Evolutionary conservation across 2,113 vertebrate genomes (phyloP).

Genomic region (Bombycilla garrulus): DNA sequence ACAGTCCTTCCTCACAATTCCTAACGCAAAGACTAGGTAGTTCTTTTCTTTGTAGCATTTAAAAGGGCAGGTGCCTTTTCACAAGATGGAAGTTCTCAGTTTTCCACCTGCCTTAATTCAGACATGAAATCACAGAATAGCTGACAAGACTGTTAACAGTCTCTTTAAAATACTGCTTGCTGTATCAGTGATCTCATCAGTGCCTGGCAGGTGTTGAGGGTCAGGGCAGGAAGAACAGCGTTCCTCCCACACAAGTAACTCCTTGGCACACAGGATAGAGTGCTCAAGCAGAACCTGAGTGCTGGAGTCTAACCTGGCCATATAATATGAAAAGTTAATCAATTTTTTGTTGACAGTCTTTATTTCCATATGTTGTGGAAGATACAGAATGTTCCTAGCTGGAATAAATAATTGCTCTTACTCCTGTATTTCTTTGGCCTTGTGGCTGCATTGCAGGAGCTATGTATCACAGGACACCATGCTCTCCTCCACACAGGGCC

Average conservation of each 20-base stretch:
- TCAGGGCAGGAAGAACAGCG: neutral
- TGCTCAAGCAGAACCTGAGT: neutral
- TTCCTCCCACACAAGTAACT: neutral
- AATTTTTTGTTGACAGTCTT: neutral
- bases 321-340: neutral
- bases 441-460: neutral
- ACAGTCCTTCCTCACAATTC: neutral
- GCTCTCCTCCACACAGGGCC: neutral
- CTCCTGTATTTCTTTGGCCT: neutral
- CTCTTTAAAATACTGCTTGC: neutral
- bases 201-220: neutral
- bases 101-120: neutral
- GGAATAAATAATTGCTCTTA: neutral
- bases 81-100: neutral
- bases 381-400: neutral
- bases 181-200: neutral
- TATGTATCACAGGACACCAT: fast-evolving
- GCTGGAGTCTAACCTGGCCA: neutral
- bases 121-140: neutral
- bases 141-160: neutral
- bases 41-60: neutral
- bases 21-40: neutral
- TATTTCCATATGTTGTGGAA: neutral
- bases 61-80: neutral
- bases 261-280: neutral